Base-by-base conservation (phyloP, 1,140 invertebrate genomes). In the Phocides pigmalion region DNA sequence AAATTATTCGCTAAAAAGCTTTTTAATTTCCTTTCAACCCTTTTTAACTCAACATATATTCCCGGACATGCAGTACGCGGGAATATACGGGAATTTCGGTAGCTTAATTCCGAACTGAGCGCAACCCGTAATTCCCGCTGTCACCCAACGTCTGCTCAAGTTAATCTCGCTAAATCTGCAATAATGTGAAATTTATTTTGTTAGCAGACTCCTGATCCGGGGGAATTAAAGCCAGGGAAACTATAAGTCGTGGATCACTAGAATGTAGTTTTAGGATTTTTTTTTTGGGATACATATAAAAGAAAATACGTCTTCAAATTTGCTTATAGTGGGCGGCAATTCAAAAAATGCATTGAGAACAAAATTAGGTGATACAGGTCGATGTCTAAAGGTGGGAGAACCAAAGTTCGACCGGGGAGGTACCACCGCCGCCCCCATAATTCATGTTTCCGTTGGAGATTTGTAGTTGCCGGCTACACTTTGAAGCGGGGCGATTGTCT, bases 181-280 rank as follows among this genome's bases (percentile, higher is more conserved):
- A 37, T 66, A 58, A 59, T 59, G 37, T 61, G 47, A 35, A 61
- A 51, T 59, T 59, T 66, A 66, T 66, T 65, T 66, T 65, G 53
- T 56, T 56, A 56, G 53, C 53, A 17, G 37, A 42, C 53, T 56
- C 22, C 53, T 19, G 28, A 25, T 44, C 25, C 54, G 32, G 11
- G 25, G 41, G 54, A 59, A 46, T 46, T 59, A 59, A 59, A 59
- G 54, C 41, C 32, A 41, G 54, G 41, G 16, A 46, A 59, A 46
- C 25, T 46, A 35, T 46, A 46, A 59, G 41, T 39, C 25, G 14
- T 11, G 54, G 41, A 16, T 46, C 41, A 59, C n/a, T n/a, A n/a
- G n/a, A 19, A 2, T 32, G 14, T 32, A 35, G 9, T 32, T 32
- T 50, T 32, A 8, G 19, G 8, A 50, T 32, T 32, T 50, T 50